Conservation (phyloP, 1,140 invertebrate species). For the Nomia melanderi region DNA sequence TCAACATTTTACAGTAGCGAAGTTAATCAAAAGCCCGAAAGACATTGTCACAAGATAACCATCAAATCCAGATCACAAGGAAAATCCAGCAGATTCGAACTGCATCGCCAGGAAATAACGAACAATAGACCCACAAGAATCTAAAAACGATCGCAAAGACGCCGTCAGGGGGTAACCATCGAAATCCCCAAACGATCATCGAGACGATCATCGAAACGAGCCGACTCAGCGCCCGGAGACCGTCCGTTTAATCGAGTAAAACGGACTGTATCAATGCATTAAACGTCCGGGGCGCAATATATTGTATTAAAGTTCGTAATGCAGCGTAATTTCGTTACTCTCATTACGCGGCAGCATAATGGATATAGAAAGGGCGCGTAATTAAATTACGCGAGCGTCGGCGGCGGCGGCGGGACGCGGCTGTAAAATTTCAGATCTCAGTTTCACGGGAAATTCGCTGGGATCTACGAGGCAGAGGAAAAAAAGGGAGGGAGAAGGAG, state of each 20-base stretch:
- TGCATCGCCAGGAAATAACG: too few relatives aligned
- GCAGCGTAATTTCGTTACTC: constrained; percentile 36
- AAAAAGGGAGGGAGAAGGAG: neutral
- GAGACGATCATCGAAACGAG: too few relatives aligned
- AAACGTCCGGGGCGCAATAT: constrained; percentile 17
- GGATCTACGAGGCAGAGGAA: neutral
- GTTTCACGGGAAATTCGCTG: constrained; percentile 23
- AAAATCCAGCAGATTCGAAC: too few relatives aligned
- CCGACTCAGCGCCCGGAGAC: too few relatives aligned
- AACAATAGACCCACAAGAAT: too few relatives aligned
- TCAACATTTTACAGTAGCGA: too few relatives aligned
- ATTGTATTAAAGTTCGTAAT: constrained; percentile 45
- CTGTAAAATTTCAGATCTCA: constrained; percentile 43
- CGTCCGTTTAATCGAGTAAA: constrained; percentile 16
- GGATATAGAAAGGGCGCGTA: constrained; percentile 46
- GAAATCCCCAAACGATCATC: too few relatives aligned
- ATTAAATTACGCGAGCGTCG: constrained; percentile 26
- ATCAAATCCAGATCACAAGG: too few relatives aligned
- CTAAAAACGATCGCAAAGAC: too few relatives aligned
- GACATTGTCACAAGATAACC: too few relatives aligned
- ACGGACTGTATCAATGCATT: constrained; percentile 23
- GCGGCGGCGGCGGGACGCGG: neutral
- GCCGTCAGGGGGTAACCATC: too few relatives aligned
- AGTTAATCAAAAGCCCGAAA: too few relatives aligned
- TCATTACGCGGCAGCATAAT: constrained; percentile 43